These are phyloP conservation scores for Sinocyclocheilus anshuiensis DNA, from an alignment of 2,113 vertebrate genomes.

Conservation along the genomic window DNA sequence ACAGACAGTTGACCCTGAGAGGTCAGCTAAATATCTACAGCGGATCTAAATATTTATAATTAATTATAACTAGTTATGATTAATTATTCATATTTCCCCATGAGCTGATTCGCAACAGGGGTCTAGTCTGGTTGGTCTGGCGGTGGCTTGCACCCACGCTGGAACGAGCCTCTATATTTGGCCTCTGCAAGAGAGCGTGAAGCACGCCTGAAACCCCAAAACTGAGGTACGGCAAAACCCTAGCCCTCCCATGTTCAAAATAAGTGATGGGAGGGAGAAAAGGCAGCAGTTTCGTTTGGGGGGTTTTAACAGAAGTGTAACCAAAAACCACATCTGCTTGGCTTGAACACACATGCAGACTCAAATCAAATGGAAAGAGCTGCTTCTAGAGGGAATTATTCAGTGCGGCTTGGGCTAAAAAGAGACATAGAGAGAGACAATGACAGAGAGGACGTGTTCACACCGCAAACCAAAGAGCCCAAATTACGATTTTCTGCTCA, in stretches of 20 bases:
- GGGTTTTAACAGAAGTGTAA: conserved; percentile 44
- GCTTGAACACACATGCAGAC: conserved; percentile 21
- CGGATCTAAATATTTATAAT: too few relatives aligned
- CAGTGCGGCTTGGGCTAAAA: conserved; percentile 20
- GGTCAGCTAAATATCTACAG: too few relatives aligned
- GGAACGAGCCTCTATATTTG: conserved; percentile 55
- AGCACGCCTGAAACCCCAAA: conserved; percentile 73
- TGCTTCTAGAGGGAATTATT: conserved; percentile 37
- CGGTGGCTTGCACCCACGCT: conserved; percentile 38
- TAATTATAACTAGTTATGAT: too few relatives aligned
- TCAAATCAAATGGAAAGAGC: conserved; percentile 38
- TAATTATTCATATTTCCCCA: too few relatives aligned
- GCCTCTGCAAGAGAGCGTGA: conserved; percentile 50
- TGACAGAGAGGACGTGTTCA: neutral
- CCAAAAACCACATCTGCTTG: conserved; percentile 55
- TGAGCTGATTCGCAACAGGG: too few relatives aligned
- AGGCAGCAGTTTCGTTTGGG: conserved; percentile 61
- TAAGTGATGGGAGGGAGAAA: conserved; percentile 55
- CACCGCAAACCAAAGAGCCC: neutral
- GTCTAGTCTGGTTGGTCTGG: conserved; percentile 47
- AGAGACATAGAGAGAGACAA: conserved; percentile 19
- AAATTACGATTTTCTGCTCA: neutral
- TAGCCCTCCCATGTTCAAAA: conserved; percentile 44
- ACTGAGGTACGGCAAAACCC: conserved; percentile 58
- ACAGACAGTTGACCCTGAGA: too few relatives aligned